Evolutionary conservation across 2,113 vertebrate species (phyloP).

Genomic region (Psettodes erumei): DNA sequence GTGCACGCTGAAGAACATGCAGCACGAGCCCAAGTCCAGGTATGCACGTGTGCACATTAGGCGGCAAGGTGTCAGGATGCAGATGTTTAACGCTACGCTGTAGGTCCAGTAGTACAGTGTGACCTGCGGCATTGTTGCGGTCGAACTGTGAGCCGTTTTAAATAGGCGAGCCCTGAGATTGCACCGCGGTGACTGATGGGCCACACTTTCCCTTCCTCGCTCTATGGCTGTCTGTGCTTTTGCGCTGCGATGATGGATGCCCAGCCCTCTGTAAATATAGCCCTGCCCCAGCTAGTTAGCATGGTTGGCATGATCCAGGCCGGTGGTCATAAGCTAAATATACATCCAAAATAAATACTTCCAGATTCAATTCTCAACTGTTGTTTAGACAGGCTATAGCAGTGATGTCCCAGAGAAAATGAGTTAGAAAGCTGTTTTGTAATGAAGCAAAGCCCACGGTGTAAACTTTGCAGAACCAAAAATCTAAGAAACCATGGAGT

Average conservation of each 20-base stretch:
- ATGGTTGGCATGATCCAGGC: slow-evolving; percentile 79
- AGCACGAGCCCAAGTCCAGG: not conserved
- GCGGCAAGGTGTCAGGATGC: slow-evolving; percentile 20
- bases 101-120: slow-evolving; percentile 41
- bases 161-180: slow-evolving; percentile 71
- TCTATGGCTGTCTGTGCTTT: slow-evolving; percentile 68
- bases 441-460: slow-evolving; percentile 24
- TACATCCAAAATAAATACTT: slow-evolving; percentile 82
- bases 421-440: slow-evolving; percentile 37
- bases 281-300: slow-evolving; percentile 80
- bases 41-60: slow-evolving; percentile 36
- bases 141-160: slow-evolving; percentile 69
- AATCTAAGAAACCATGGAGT: slow-evolving; percentile 29
- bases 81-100: slow-evolving; percentile 44
- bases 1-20: slow-evolving; percentile 6
- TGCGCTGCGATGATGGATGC: slow-evolving; percentile 75
- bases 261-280: slow-evolving; percentile 82
- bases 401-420: slow-evolving; percentile 55
- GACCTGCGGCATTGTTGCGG: slow-evolving; percentile 66
- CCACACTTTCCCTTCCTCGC: slow-evolving; percentile 79
- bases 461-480: slow-evolving; percentile 25
- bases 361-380: slow-evolving; percentile 74
- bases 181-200: slow-evolving; percentile 74
- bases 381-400: slow-evolving; percentile 66
- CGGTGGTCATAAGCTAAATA: slow-evolving; percentile 79